Evolutionary conservation across 2,113 vertebrate species (phyloP), one percentile per base, ranked within the genome.

Genomic region (Vulpes lagopus): DNA sequence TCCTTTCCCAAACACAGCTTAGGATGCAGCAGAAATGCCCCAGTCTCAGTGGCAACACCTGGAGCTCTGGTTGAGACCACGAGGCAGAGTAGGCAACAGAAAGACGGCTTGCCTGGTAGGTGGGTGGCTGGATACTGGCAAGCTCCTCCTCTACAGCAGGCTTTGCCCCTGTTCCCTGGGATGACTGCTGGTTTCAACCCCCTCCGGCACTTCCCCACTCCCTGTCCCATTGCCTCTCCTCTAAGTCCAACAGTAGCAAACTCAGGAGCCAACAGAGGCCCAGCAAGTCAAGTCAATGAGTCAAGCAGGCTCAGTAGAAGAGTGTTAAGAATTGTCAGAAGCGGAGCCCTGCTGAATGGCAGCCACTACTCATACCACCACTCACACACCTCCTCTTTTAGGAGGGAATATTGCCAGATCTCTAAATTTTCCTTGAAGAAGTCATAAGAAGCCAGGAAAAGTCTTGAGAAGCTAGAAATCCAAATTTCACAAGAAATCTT

Each of bases 341-440:
- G 35, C 9, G 1, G 35, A 65, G 32, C 16, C 16, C 59, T 74
- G 19, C 76, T 87, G 60, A 90, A 78, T 51, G 22, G 15, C 25
- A 86, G 38, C 20, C 8, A 49, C 11, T 16, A 3, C 17, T 59
- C 69, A 25, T 9, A 43, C 78, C 20, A 59, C 6, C 7, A 51
- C 23, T 17, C 20, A 8, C 5, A 55, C 43, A 35, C 17, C 15
- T 30, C 9, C 20, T 55, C 30, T 89, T 30, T 9, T 35, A 11
- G 49, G 32, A 59, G 22, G 9, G 30, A 82, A n/a, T 51, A 25
- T 17, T 35, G 53, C 22, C 64, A 65, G 69, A 76, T 81, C 3
- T 76, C 43, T 82, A 11, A 35, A 43, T 96, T 93, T 95, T 86
- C 76, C 79, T 65, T 25, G 57, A 83, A 74, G 60, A 83, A 55